Evolutionary conservation across 2,113 vertebrate genomes (phyloP), one percentile per base, ranked within the genome.

Genomic region (Charina bottae): DNA sequence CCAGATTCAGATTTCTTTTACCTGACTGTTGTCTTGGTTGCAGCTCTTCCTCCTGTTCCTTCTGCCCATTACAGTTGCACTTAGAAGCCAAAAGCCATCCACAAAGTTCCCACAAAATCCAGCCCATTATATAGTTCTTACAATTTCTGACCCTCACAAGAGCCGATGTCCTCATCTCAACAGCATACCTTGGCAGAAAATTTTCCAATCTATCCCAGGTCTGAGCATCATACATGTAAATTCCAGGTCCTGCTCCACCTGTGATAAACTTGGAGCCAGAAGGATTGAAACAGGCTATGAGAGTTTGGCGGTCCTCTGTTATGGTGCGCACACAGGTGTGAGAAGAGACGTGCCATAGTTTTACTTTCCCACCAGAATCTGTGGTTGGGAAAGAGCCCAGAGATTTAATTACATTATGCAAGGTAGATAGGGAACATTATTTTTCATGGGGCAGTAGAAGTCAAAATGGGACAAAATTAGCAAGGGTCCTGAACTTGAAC

Each of bases 311-410:
- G 93, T 96, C 84, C 53, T 96, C 96, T 37, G 10, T 92, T 83
- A 96, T 37, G n/a, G 84, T 59, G 90, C 96, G 96, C 33, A 97
- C 0, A 46, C 95, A 95, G 72, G 95, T 95, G 6, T 87, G 90
- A 26, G 95, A 93, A 64, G 94, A 95, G 33, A 97, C 85, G 7
- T 97, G 96, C 97, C 97, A 97, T 62, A 97, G 94, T 78, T 90
- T 93, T 83, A 97, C 91, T 26, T n/a, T 87, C 11, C 97, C 97
- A 19, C 95, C 95, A n/a, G 97, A 96, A 92, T 97, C 97, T 97
- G 28, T 26, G n/a, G 0, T 15, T 23, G 23, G 55, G 13, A 54
- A 33, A 46, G 4, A 49, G 33, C 13, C 4, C 28, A 64, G 28
- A 24, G 46, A 5, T 55, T 46, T 83, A 17, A 88, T 33, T 21